These are phyloP conservation scores for Habropoda laboriosa DNA, from an alignment of 1,140 invertebrate species.

Conservation along the genomic window DNA sequence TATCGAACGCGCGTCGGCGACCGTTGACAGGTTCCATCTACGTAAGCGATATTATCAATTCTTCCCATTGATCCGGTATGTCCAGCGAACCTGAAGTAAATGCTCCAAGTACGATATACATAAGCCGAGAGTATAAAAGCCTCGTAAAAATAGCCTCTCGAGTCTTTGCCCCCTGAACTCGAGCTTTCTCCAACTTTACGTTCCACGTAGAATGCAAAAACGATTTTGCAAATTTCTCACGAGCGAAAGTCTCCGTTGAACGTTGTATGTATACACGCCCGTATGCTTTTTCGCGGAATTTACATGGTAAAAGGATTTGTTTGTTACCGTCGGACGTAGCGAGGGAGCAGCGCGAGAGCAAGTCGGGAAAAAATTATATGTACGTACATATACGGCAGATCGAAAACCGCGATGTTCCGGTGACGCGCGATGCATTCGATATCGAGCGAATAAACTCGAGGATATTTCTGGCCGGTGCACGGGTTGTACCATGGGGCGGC, in stretches of 20 bases:
- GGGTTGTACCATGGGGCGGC: not conserved
- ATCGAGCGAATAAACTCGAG: not conserved
- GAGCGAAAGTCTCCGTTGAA: too few species aligned
- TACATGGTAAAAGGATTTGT: too few species aligned
- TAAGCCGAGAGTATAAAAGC: conserved; percentile 23
- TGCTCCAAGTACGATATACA: not conserved
- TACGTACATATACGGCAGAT: too few species aligned
- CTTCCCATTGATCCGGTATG: conserved; percentile 1
- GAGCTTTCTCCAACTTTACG: not conserved
- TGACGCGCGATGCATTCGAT: not conserved
- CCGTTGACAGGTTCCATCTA: conserved; percentile 1
- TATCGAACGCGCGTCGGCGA: conserved; percentile 6
- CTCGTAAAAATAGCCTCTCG: conserved; percentile 31
- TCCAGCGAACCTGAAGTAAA: conserved; percentile 3
- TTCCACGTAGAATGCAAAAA: too few species aligned
- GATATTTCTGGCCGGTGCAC: conserved; percentile 23
- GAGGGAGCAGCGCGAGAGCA: too few species aligned
- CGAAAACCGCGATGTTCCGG: not conserved
- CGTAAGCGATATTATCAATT: conserved; percentile 24
- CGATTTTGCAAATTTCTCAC: too few species aligned
- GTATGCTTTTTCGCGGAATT: too few species aligned
- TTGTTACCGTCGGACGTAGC: too few species aligned
- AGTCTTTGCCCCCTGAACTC: too few species aligned
- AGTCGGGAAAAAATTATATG: too few species aligned
- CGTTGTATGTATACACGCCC: too few species aligned